Percentiles rank a stretch among this genome's conserved stretches.
phyloP scores from a whole-genome alignment of 2,113 vertebrate genomes.

The Turdus rufiventris region DNA sequence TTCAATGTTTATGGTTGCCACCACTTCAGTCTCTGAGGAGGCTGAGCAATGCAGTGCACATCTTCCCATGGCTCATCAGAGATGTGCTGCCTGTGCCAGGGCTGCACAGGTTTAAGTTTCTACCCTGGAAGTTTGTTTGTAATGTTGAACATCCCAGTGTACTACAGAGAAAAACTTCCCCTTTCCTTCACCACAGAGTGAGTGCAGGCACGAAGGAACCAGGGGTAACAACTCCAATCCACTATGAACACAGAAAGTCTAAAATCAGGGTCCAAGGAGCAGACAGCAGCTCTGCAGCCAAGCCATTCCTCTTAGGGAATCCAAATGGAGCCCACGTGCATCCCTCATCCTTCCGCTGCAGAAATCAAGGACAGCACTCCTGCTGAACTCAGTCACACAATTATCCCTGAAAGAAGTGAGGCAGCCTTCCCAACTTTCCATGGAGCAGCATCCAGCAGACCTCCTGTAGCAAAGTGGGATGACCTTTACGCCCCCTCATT shows the following conservation, averaged over 20 bases:
- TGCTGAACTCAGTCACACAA: neutral
- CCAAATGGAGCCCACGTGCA: neutral
- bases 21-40: neutral
- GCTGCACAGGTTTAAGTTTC: neutral
- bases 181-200: neutral
- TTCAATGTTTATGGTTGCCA: neutral
- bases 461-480: neutral
- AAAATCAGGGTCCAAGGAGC: neutral
- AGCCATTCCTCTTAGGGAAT: neutral
- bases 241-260: neutral
- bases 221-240: neutral
- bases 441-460: neutral
- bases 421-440: neutral
- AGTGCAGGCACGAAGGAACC: neutral
- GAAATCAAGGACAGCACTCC: neutral
- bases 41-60: fast-evolving
- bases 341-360: neutral
- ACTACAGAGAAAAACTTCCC: neutral
- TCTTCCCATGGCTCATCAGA: neutral
- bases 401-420: neutral
- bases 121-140: neutral
- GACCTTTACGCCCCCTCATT: neutral
- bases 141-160: fast-evolving
- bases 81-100: neutral
- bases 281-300: neutral